Conservation (phyloP, 2,113 vertebrate species). For the Seriola quinqueradiata region DNA sequence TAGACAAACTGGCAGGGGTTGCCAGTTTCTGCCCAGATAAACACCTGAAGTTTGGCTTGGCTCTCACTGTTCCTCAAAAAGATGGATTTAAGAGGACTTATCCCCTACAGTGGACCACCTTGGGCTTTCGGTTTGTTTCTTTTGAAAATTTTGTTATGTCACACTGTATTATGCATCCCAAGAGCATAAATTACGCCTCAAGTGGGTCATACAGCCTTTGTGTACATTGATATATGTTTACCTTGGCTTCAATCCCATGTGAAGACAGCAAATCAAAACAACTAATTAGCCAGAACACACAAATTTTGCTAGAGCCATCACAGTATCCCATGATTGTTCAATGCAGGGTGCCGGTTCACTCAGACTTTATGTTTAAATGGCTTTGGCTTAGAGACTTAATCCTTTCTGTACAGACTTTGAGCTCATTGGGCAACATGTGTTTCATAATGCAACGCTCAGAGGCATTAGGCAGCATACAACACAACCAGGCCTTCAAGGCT, state of each 20-base stretch:
- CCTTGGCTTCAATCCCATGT: not conserved
- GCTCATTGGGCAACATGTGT: slow-evolving; percentile 75
- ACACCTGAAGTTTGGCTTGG: slow-evolving; percentile 64
- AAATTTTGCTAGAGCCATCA: slow-evolving; percentile 1
- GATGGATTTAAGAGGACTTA: slow-evolving; percentile 36
- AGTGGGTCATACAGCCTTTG: slow-evolving; percentile 9
- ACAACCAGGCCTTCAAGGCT: slow-evolving; percentile 65
- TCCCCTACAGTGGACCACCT: slow-evolving; percentile 36
- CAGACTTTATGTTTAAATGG: slow-evolving; percentile 62
- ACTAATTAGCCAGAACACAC: not conserved
- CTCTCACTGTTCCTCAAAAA: slow-evolving; percentile 9
- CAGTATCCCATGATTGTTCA: slow-evolving; percentile 30
- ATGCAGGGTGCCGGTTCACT: slow-evolving; percentile 28
- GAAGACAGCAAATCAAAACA: slow-evolving; percentile 3
- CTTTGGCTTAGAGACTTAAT: slow-evolving; percentile 69
- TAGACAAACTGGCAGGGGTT: slow-evolving; percentile 34
- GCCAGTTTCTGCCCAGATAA: slow-evolving; percentile 59
- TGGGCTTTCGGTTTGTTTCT: slow-evolving; percentile 15
- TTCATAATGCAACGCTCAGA: slow-evolving; percentile 70
- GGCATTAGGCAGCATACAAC: slow-evolving; percentile 62
- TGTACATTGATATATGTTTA: slow-evolving; percentile 26
- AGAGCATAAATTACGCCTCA: not conserved
- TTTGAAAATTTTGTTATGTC: slow-evolving; percentile 26
- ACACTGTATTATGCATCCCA: slow-evolving; percentile 34
- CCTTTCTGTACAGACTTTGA: slow-evolving; percentile 75